Evolutionary conservation across 2,888 invertebrate species (phyloP).

Genomic region (Cremastinae sp.): DNA sequence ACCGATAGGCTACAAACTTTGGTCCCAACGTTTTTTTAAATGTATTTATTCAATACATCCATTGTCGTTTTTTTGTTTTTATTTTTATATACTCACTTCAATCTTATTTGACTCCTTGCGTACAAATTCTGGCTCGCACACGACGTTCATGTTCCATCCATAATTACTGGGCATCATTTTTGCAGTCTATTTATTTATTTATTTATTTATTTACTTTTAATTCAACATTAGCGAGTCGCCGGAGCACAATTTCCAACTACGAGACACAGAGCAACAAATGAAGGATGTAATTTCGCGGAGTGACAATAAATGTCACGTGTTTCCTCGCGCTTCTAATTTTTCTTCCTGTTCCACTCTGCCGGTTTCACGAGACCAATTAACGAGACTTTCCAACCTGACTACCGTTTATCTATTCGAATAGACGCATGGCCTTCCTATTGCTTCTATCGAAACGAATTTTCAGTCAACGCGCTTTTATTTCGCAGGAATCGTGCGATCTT

Average conservation of each 20-base stretch:
- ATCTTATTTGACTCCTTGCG: conserved; percentile 65
- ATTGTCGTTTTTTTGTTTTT: conserved; percentile 7
- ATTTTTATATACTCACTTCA: conserved; percentile 71
- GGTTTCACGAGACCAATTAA: conserved; percentile 9
- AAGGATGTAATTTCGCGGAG: not conserved
- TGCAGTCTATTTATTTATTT: conserved; percentile 12
- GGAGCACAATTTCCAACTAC: conserved; percentile 6
- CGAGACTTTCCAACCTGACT: conserved; percentile 7
- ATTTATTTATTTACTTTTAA: conserved; percentile 15
- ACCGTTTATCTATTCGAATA: conserved; percentile 16
- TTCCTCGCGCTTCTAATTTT: conserved; percentile 38
- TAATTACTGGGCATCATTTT: conserved; percentile 63
- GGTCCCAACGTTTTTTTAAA: conserved; percentile 4
- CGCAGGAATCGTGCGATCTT: no score
- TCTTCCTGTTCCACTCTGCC: conserved; percentile 35
- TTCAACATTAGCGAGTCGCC: conserved; percentile 6
- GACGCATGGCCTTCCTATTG: conserved; percentile 29
- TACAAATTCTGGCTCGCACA: conserved; percentile 71
- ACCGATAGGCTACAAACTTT: conserved; percentile 1
- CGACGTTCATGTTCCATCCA: conserved; percentile 72
- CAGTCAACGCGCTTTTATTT: not conserved
- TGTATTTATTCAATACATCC: not conserved
- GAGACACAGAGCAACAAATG: conserved; percentile 10
- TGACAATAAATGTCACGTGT: not conserved
- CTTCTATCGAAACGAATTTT: not conserved